Base-by-base conservation (phyloP, 2,113 vertebrate genomes). In the Stictonetta naevosa region DNA sequence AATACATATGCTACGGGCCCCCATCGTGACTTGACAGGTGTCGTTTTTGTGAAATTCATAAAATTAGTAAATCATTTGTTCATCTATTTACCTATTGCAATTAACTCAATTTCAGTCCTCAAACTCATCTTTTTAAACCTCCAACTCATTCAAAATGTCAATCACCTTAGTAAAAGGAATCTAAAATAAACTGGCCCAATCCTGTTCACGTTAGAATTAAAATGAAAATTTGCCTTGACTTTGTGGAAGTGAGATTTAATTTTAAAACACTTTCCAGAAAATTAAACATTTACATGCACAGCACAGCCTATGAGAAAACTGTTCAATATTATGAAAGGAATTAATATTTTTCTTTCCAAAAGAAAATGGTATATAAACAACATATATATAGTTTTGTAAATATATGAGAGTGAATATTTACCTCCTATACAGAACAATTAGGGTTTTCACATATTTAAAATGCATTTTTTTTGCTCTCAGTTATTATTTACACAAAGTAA, bases 141-240 rank as follows among this genome's bases (percentile, higher is more conserved):
- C 80, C 60, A 75, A 86, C 74, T 29, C 44, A 44, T 84, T 95
- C 38, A 44, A 91, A 89, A 82, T 73, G 58, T 94, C 94, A 81
- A 71, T 72, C 85, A 59, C 40, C 12, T 5, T 3, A 21, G 59
- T 87, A 68, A 87, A 94, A 79, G 38, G 17, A 28, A 50, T 42
- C 59, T 15, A 29, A 80, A 55, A 72, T 19, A 40, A 2, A 56
- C 13, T 53, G 55, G 50, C 29, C 82, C 40, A 55, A 76, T 67
- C 38, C 38, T 64, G 31, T n/a, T 83, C 56, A 58, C n/a, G 3
- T 12, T 38, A 56, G 71, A 88, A 83, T 71, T 6, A 63, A 86
- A 84, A 67, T 8, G 10, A 72, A 38, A 93, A 86, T 81, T 44
- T 58, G 33, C 53, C 38, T 71, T 83, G 23, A 81, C 33, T 88